Evolutionary conservation across 1,140 invertebrate species (phyloP), one percentile per base, ranked within the genome.

Genomic region (Heliconius nattereri): DNA sequence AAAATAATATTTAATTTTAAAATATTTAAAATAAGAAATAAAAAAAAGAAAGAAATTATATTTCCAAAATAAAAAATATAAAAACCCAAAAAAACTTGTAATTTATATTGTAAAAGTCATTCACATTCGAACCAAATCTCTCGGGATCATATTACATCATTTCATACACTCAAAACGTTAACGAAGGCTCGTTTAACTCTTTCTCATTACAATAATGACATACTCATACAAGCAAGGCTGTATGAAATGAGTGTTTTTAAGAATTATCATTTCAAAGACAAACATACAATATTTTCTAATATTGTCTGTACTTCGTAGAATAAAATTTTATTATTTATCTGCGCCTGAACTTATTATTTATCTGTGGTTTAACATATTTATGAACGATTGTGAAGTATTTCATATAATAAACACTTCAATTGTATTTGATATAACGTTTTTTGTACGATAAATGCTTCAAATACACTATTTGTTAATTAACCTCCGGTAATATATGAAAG

Each of bases 181-280:
- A 78, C 76, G 76, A 73, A 40, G 76, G 49, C 71, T 78, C 76
- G 71, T 78, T 78, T 37, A 73, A 78, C 76, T 78, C 71, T 78
- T 78, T 78, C 76, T 73, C 76, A 78, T 78, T 78, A 73, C n/a
- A 29, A 13, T 76, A 71, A 76, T 76, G 66, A 71, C 71, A 66
- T 29, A 29, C 60, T 32, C 71, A 66, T 66, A 66, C 60, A 29
- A 11, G 26, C 26, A 16, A 29, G 60, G 9, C 11, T 29, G 23
- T 66, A 29, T 66, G 9, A 29, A 26, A 66, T 19, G 60, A 29
- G 9, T 29, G n/a, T 29, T 66, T 66, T 66, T 66, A 66, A 66
- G 60, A 23, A 23, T 13, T 6, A 66, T 66, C 5, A 66, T 66
- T 66, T 66, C 13, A 13, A 23, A 57, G 20, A 23, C 20, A 3